Percentiles rank a stretch among this genome's conserved stretches.
Evolutionary conservation across 2,797 vertebrate species (phyloP).

Genomic region (Spheniscus humboldti): DNA sequence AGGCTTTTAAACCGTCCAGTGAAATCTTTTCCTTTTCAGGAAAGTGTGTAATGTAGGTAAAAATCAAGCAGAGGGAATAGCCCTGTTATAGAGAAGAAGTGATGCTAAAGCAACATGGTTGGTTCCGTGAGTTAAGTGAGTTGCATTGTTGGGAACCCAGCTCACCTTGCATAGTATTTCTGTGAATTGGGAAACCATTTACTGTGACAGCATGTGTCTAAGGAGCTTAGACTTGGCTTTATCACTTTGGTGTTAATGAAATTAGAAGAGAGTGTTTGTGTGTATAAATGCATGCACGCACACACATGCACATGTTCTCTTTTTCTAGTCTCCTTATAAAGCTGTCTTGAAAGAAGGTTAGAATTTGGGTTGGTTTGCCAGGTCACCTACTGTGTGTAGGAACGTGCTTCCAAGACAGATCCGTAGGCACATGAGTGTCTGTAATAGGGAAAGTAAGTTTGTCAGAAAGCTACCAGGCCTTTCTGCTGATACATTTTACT

Average conservation of each 20-base stretch:
- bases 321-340: neutral
- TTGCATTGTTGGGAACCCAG: neutral
- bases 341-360: neutral
- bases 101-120: neutral
- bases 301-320: neutral
- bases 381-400: neutral
- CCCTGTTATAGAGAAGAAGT: neutral
- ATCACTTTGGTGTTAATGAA: neutral
- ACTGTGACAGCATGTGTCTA: neutral
- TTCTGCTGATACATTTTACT: neutral
- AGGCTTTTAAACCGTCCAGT: neutral
- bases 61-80: neutral
- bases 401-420: neutral
- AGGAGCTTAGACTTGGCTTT: neutral
- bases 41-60: neutral
- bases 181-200: neutral
- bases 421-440: neutral
- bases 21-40: neutral
- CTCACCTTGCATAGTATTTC: neutral
- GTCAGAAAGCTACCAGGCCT: neutral
- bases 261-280: neutral
- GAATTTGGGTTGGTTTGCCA: neutral
- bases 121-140: neutral
- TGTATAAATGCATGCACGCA: neutral
- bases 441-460: neutral